Percentiles rank a stretch among this genome's conserved stretches.
phyloP scores from a whole-genome alignment of 2,888 invertebrate species.

The Acanthosepion lycidas region DNA sequence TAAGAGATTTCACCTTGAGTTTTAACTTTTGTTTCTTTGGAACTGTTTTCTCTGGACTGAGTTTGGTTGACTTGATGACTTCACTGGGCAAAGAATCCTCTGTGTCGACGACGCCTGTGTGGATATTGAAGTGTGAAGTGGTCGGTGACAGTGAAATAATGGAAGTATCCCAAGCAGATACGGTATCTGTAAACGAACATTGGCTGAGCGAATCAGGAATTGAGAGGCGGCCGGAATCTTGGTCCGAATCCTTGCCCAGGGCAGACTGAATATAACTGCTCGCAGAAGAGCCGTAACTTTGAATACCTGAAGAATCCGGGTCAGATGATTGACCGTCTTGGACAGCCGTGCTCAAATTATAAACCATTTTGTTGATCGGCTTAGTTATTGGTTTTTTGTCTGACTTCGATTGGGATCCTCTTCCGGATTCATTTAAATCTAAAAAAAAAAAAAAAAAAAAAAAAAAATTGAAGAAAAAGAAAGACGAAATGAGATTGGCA shows the following conservation, averaged over 20 bases:
- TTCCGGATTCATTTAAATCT: background rate
- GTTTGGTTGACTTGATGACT: background rate
- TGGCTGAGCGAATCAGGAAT: conserved; percentile 37
- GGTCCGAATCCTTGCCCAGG: conserved; percentile 33
- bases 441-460: background rate
- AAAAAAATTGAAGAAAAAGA: background rate
- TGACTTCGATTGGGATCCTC: background rate
- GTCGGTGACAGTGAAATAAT: background rate
- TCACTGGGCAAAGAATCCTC: background rate
- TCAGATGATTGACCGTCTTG: background rate
- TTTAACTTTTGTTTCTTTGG: background rate
- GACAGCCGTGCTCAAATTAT: background rate
- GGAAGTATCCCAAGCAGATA: conserved; percentile 34
- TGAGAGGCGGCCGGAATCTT: conserved; percentile 44
- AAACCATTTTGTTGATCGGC: background rate
- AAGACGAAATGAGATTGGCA: background rate
- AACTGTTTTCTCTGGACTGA: background rate
- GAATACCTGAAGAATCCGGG: background rate
- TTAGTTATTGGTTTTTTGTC: background rate
- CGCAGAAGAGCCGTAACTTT: background rate
- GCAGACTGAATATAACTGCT: background rate
- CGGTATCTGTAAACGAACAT: background rate
- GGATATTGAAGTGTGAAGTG: background rate
- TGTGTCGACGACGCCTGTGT: background rate
- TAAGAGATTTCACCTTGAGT: conserved; percentile 1